These are phyloP conservation scores for Hetaerina titia DNA, from an alignment of 2,888 invertebrate genomes.

Conservation along the genomic window DNA sequence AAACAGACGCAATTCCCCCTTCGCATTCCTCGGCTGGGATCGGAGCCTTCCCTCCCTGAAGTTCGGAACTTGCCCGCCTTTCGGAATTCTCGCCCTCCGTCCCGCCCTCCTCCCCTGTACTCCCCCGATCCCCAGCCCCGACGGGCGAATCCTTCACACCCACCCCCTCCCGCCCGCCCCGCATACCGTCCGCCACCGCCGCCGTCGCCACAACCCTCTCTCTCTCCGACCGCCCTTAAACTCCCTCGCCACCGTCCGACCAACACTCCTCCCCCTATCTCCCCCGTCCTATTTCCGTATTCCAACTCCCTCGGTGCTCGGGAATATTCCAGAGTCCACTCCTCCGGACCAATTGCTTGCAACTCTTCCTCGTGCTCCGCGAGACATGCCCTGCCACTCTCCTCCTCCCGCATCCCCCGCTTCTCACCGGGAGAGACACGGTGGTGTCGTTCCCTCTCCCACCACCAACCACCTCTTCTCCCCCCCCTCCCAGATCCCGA, in stretches of 20 bases:
- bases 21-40: not conserved
- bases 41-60: not conserved
- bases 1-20: slow-evolving; percentile 12
- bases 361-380: not conserved
- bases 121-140: not conserved
- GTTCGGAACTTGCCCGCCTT: not conserved
- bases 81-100: not conserved
- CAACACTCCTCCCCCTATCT: not conserved
- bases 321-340: not conserved
- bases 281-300: not conserved
- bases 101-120: not conserved
- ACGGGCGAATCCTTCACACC: not conserved
- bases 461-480: not conserved
- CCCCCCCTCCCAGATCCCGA: not conserved
- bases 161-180: not conserved
- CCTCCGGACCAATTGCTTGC: not conserved
- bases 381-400: not conserved
- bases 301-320: not conserved
- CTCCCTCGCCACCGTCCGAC: not conserved
- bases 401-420: not conserved
- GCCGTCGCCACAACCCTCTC: not conserved
- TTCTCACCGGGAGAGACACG: not conserved
- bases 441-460: not conserved
- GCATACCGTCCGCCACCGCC: not conserved
- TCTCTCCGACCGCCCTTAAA: not conserved